A percentile compares a stretch with the other conserved stretches of the same genome.
These are phyloP conservation scores for Melanotaenia pygmaea DNA, from an alignment of 2,797 vertebrate species.

Conservation along the genomic window DNA sequence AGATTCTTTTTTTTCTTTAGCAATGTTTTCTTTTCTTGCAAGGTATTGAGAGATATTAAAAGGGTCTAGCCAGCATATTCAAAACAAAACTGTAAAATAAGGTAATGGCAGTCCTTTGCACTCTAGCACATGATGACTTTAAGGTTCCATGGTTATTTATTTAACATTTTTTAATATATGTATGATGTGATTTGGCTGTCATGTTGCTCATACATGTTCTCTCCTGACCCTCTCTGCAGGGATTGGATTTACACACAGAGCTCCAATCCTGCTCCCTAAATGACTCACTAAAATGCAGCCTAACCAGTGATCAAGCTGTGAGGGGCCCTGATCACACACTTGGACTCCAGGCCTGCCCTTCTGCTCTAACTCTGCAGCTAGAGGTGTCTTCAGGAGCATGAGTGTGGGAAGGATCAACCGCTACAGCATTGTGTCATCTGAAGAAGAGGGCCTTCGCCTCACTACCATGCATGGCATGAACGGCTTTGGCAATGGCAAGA, in stretches of 20 bases:
- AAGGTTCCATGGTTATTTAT: constrained; percentile 1
- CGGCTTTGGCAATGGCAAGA: constrained; percentile 95
- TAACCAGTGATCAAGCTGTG: constrained; percentile 59
- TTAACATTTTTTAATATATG: constrained; percentile 23
- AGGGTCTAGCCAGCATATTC: no score
- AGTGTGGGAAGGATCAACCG: constrained; percentile 89
- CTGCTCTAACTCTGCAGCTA: constrained; percentile 57
- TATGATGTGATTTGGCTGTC: constrained; percentile 36
- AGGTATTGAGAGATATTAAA: no score
- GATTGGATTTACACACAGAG: constrained; percentile 59
- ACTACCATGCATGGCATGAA: constrained; percentile 93
- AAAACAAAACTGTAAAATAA: not conserved
- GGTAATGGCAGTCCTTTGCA: no score
- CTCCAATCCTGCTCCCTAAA: constrained; percentile 50
- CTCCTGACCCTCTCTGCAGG: constrained; percentile 62
- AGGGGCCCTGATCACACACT: constrained; percentile 66
- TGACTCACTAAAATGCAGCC: constrained; percentile 69
- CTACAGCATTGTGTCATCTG: constrained; percentile 96
- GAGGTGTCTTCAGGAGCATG: constrained; percentile 82
- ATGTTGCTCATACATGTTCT: constrained; percentile 52
- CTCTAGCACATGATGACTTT: no score
- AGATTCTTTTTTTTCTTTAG: not conserved
- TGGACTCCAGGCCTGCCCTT: constrained; percentile 60
- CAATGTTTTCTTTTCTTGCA: not conserved
- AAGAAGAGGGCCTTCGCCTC: constrained; percentile 94